phyloP scores from a whole-genome alignment of 2,797 vertebrate genomes.

The Rhincodon typus region DNA sequence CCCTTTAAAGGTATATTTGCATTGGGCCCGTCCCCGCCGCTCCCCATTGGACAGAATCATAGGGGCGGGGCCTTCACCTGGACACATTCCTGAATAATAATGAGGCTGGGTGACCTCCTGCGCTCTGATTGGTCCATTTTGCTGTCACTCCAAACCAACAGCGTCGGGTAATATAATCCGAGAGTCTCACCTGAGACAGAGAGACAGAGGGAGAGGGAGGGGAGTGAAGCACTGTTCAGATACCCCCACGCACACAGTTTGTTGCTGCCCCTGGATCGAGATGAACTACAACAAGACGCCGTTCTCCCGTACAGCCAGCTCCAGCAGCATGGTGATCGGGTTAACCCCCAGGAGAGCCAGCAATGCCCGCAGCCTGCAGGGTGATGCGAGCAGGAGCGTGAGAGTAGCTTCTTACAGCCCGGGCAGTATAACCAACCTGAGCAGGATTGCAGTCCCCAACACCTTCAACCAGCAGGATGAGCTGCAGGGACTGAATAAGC shows the following conservation, averaged over 20 bases:
- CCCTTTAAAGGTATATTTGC: background rate
- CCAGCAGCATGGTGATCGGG: background rate
- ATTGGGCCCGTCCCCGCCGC: background rate
- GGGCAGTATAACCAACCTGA: conserved; percentile 41
- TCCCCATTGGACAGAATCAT: background rate
- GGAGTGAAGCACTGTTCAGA: background rate
- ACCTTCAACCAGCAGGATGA: conserved; percentile 51
- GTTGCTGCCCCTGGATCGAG: too few relatives aligned
- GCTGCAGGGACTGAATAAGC: conserved; percentile 57
- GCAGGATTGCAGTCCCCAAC: background rate
- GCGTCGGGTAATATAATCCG: background rate
- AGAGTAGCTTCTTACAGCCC: conserved; percentile 50
- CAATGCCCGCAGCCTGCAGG: conserved; percentile 50
- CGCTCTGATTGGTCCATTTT: background rate
- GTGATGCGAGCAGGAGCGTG: conserved; percentile 50
- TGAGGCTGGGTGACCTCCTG: background rate
- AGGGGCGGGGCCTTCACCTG: background rate
- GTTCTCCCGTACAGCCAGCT: background rate
- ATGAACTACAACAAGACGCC: too few relatives aligned
- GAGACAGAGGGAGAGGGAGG: background rate
- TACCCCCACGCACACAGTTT: background rate
- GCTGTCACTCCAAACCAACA: background rate
- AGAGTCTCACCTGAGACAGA: background rate
- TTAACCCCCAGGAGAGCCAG: background rate
- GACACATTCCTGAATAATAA: background rate